These are phyloP conservation scores for Actinostola sp. DNA, from an alignment of 92 coral and sea anemone species.

Conservation along the genomic window DNA sequence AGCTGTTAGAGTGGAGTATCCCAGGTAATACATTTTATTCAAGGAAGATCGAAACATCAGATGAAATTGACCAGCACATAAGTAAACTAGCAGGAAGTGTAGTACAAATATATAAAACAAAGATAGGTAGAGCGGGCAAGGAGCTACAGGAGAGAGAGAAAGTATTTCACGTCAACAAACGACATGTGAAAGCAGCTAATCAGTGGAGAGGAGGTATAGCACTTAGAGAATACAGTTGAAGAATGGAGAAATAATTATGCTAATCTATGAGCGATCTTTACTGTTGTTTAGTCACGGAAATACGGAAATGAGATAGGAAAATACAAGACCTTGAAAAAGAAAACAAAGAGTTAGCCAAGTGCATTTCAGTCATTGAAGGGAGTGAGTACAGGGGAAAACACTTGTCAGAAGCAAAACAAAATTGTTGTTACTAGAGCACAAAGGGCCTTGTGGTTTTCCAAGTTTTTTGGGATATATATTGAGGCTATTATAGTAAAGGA, in stretches of 20 bases:
- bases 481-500: constrained; percentile 12
- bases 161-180: constrained; percentile 54
- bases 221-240: constrained; percentile 11
- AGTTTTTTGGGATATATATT: too few relatives aligned
- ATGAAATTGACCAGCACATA: constrained; percentile 37
- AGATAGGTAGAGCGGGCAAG: constrained; percentile 52
- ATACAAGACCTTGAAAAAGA: neutral
- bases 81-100: constrained; percentile 46
- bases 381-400: constrained; percentile 49
- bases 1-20: constrained; percentile 41
- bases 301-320: neutral
- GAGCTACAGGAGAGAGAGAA: constrained; percentile 36
- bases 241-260: constrained; percentile 30
- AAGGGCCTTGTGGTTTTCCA: constrained; percentile 74
- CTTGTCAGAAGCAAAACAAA: constrained; percentile 47
- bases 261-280: constrained; percentile 8
- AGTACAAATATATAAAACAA: constrained; percentile 24
- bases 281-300: constrained; percentile 1
- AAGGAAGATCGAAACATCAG: constrained; percentile 30
- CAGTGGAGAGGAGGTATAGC: constrained; percentile 34
- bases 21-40: constrained; percentile 41
- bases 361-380: constrained; percentile 34
- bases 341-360: constrained; percentile 1
- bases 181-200: constrained; percentile 46
- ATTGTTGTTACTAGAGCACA: constrained; percentile 58